Evolutionary conservation across 2,113 vertebrate genomes (phyloP).

Genomic region (Nycticebus coucang): DNA sequence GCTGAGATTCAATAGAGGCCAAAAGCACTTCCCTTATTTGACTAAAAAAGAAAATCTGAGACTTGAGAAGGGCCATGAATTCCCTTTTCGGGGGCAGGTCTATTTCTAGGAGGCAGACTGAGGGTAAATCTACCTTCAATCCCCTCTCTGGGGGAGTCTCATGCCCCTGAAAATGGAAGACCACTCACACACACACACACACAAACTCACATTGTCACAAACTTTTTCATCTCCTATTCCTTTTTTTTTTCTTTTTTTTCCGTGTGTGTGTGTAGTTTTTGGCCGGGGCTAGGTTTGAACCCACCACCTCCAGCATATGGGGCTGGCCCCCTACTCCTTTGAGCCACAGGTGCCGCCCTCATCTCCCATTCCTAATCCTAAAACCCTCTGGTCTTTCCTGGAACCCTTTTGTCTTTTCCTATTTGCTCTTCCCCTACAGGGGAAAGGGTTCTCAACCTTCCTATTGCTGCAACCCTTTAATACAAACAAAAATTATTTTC

Average conservation of each 20-base stretch:
- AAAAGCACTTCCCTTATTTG: not conserved
- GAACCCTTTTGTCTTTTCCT: not conserved
- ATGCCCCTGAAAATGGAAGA: not conserved
- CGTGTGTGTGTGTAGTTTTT: too few relatives aligned
- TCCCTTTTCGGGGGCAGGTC: not conserved
- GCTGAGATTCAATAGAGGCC: not conserved
- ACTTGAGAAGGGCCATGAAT: not conserved
- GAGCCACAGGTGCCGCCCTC: too few relatives aligned
- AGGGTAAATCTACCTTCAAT: not conserved
- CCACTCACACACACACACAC: too few relatives aligned
- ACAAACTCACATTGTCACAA: not conserved
- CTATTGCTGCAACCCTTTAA: too few relatives aligned
- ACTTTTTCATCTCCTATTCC: too few relatives aligned
- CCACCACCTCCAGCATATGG: too few relatives aligned
- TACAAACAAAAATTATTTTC: too few relatives aligned
- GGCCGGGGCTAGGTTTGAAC: too few relatives aligned
- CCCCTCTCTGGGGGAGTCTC: not conserved
- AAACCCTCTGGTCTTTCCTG: not conserved
- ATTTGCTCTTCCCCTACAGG: not conserved
- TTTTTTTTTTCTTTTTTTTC: too few relatives aligned
- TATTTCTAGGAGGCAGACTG: not conserved
- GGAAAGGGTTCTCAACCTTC: too few relatives aligned
- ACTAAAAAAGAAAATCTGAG: not conserved
- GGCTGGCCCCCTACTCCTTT: too few relatives aligned
- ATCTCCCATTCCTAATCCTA: not conserved